These are phyloP conservation scores for Archilochus colubris DNA, from an alignment of 2,113 vertebrate genomes.

Conservation along the genomic window DNA sequence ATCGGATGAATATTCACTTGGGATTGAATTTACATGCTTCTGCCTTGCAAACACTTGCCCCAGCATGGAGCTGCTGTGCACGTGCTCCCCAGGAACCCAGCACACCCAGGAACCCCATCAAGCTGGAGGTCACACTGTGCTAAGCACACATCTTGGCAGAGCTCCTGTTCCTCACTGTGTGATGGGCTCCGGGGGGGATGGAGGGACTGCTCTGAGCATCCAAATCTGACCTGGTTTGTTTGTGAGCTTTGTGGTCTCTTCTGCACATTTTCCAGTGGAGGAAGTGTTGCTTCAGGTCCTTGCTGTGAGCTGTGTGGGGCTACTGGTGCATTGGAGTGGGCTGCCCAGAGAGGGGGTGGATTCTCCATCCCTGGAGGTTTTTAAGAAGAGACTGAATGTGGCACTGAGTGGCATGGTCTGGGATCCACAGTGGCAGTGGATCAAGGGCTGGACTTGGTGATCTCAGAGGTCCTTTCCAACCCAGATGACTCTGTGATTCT, in stretches of 20 bases:
- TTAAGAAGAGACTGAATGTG: no score
- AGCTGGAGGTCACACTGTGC: not conserved
- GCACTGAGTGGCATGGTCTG: no score
- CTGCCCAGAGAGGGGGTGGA: no score
- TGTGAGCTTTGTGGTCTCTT: not conserved
- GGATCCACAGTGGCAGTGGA: no score
- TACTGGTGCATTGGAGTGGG: not conserved
- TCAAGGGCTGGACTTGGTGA: no score
- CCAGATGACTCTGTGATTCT: no score
- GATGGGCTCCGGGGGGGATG: not conserved
- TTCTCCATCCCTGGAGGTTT: no score
- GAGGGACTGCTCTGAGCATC: not conserved
- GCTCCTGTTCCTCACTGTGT: not conserved
- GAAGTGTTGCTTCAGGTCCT: not conserved
- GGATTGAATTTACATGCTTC: not conserved
- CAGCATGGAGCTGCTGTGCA: not conserved
- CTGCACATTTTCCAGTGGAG: not conserved
- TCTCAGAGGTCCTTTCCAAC: no score
- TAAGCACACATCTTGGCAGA: slow-evolving; percentile 43
- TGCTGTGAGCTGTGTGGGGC: not conserved
- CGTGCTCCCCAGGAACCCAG: not conserved
- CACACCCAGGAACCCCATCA: not conserved
- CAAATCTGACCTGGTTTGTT: not conserved
- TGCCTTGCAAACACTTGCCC: not conserved
- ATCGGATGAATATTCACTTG: not conserved